Evolutionary conservation across 2,888 invertebrate species (phyloP), one percentile per base, ranked within the genome.

Genomic region (Caenorhabditis sp.): DNA sequence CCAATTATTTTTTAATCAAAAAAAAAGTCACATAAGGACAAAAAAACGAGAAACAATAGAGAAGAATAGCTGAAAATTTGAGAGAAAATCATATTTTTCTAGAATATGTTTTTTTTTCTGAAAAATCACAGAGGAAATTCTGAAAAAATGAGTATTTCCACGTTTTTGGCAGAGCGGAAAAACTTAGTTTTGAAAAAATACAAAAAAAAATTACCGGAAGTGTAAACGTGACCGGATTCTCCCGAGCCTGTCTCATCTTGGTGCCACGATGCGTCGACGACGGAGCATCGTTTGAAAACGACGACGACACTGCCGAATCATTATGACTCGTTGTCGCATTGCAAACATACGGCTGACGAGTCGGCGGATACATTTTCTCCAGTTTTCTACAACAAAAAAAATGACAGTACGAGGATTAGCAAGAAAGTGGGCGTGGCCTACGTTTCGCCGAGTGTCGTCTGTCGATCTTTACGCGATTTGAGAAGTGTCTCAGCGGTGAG

Each of bases 291-390:
- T 79, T 77, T 19, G 84, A 84, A 64, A 85, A 85, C 17, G 82
- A 80, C 4, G 84, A 84, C 36, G 82, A 82, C 10, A 84, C 84
- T 0, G 85, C 83, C 10, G 82, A 82, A 66, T 85, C 84, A 60
- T 85, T 83, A 31, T 85, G 81, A 36, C 80, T 80, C 12, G 85
- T 82, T 10, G 83, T 84, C 12, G 85, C 81, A 36, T 81, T 77
- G 67, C 84, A 84, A 10, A 83, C 81, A 67, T 85, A 85, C 23
- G 76, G 78, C 23, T 79, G 81, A 36, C 66, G 66, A 17, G 67
- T 70, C 8, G 75, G 69, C 19, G 75, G 74, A 26, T 77, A 84
- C 81, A 84, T 81, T 57, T 77, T 76, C 58, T 84, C 84, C 31
- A 84, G 73, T 31, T 76, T 68, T 62, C 83, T 84, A 65, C 61